phyloP scores from a whole-genome alignment of 1,140 invertebrate genomes.

The Leptinotarsa defecta region DNA sequence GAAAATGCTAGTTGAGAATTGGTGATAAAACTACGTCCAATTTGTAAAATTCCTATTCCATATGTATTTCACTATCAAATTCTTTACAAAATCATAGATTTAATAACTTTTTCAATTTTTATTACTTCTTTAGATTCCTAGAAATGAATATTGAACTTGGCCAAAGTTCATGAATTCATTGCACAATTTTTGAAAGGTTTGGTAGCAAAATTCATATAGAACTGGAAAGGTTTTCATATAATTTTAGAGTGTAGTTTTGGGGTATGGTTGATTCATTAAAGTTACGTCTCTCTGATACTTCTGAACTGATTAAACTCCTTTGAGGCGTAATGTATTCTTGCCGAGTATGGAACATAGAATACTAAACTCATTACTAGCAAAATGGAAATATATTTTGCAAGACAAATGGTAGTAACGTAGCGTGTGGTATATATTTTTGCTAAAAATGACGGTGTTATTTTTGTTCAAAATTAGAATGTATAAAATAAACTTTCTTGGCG shows the following conservation, averaged over 20 bases:
- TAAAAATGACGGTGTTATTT: slow-evolving; percentile 30
- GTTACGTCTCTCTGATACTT: background rate
- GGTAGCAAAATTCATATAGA: background rate
- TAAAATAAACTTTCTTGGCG: slow-evolving; percentile 22
- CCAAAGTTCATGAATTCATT: no score
- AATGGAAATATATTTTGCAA: slow-evolving; percentile 38
- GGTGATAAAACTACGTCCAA: slow-evolving; percentile 5
- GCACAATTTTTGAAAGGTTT: background rate
- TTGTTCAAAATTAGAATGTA: slow-evolving; percentile 26
- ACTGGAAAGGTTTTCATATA: background rate
- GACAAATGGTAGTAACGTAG: slow-evolving; percentile 29
- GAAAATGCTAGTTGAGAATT: background rate
- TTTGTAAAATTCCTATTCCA: background rate
- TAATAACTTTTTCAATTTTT: no score
- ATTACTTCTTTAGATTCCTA: no score
- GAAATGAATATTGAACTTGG: no score
- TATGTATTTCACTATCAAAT: background rate
- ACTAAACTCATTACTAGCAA: slow-evolving; percentile 22
- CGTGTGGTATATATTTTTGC: slow-evolving; percentile 42
- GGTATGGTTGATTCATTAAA: background rate
- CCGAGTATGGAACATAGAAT: background rate
- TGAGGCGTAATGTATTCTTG: background rate
- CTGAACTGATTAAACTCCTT: background rate
- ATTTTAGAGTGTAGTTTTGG: background rate
- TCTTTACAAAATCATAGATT: background rate